phyloP scores from a whole-genome alignment of 2,888 invertebrate genomes.

The Epirrhoe alternata region DNA sequence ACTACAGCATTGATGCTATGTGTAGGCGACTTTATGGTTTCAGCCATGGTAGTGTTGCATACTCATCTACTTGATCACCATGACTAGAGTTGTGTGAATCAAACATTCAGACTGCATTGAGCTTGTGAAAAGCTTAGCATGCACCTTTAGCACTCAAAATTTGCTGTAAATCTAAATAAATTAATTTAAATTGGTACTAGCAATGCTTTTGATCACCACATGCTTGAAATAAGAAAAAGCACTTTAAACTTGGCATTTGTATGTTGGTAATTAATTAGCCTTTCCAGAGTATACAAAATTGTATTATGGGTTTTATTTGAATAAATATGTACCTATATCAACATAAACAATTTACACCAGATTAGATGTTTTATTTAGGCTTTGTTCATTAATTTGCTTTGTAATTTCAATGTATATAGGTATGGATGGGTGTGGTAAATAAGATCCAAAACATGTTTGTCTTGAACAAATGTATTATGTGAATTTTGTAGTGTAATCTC shows the following conservation, averaged over 20 bases:
- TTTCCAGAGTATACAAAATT: constrained; percentile 29
- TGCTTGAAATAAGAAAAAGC: constrained; percentile 73
- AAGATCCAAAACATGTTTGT: constrained; percentile 44
- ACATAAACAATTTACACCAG: constrained; percentile 23
- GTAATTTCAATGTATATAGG: constrained; percentile 56
- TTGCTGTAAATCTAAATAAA: constrained; percentile 62
- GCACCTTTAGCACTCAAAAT: constrained; percentile 19
- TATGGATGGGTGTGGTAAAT: constrained; percentile 44
- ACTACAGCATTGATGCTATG: too few species aligned
- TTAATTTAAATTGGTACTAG: constrained; percentile 58
- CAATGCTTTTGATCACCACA: constrained; percentile 63
- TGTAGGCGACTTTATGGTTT: too few species aligned
- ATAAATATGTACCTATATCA: constrained; percentile 33
- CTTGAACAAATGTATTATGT: constrained; percentile 50
- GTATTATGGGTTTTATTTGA: constrained; percentile 39
- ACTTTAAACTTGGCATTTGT: constrained; percentile 45
- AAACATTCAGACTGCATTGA: too few species aligned
- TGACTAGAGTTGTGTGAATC: too few species aligned
- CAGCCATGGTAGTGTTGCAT: too few species aligned
- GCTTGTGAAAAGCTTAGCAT: background rate
- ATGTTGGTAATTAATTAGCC: constrained; percentile 23
- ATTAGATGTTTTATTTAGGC: constrained; percentile 31
- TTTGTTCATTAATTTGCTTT: constrained; percentile 32
- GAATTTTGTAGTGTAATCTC: constrained; percentile 43
- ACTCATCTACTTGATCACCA: too few species aligned